Evolutionary conservation across 2,113 vertebrate genomes (phyloP).

Genomic region (Scomber colias): DNA sequence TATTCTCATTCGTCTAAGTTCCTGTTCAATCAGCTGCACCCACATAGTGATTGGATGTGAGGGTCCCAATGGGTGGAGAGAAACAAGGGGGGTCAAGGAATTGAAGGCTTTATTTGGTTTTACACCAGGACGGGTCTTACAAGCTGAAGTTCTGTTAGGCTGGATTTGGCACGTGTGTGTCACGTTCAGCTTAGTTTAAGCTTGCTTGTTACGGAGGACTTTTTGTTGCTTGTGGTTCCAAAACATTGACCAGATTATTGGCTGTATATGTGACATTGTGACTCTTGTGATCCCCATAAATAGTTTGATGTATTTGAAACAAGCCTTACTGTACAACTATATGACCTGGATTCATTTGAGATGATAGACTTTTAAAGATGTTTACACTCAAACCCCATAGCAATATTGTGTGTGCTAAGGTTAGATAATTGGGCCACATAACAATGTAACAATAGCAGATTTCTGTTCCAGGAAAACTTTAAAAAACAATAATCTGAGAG

Average conservation of each 20-base stretch:
- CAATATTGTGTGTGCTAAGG: too few relatives aligned
- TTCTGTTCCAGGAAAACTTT: too few relatives aligned
- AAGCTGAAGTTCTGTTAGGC: constrained; percentile 11
- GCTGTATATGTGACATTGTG: constrained; percentile 4
- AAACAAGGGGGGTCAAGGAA: constrained; percentile 39
- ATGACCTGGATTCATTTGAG: not conserved
- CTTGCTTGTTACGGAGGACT: constrained; percentile 21
- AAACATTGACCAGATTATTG: constrained; percentile 43
- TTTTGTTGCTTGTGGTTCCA: constrained; percentile 16
- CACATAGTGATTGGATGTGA: constrained; percentile 2
- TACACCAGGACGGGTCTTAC: constrained; percentile 37
- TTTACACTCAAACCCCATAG: too few relatives aligned
- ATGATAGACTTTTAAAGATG: too few relatives aligned
- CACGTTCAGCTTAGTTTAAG: constrained; percentile 58
- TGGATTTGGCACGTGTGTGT: constrained; percentile 57
- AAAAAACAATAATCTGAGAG: too few relatives aligned
- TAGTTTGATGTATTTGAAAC: constrained; percentile 17
- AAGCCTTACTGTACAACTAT: not conserved
- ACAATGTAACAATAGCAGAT: not conserved
- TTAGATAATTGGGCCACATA: not conserved
- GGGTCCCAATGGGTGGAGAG: constrained; percentile 18
- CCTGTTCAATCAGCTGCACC: constrained; percentile 4
- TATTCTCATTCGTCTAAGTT: constrained; percentile 12
- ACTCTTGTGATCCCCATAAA: not conserved
- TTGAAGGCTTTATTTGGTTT: constrained; percentile 44